Evolutionary conservation across 2,113 vertebrate genomes (phyloP).

Genomic region (Otolemur garnettii): DNA sequence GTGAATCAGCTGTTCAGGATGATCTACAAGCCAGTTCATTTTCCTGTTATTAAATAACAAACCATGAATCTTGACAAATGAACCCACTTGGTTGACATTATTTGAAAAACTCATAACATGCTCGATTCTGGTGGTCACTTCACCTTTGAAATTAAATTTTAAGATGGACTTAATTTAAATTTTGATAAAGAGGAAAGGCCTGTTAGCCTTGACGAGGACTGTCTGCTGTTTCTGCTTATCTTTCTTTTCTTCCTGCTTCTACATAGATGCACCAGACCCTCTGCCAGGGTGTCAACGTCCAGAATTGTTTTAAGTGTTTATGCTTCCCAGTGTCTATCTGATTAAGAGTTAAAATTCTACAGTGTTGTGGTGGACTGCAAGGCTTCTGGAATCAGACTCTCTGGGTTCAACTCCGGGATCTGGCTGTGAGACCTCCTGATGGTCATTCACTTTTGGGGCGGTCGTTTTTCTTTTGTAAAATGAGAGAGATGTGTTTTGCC

Average conservation of each 20-base stretch:
- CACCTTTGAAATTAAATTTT: slow-evolving; percentile 69
- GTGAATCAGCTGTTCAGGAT: slow-evolving; percentile 83
- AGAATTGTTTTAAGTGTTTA: background rate
- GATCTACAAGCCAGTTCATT: slow-evolving; percentile 82
- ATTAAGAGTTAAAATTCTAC: background rate
- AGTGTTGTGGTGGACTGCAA: accelerated
- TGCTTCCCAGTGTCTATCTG: background rate
- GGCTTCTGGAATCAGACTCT: background rate
- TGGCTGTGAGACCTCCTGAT: background rate
- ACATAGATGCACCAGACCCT: background rate
- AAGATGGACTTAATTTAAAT: slow-evolving; percentile 55
- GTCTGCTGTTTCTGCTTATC: background rate
- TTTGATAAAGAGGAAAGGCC: background rate
- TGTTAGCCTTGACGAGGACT: background rate
- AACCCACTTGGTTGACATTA: slow-evolving; percentile 71
- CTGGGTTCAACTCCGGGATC: background rate
- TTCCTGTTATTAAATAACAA: slow-evolving; percentile 81
- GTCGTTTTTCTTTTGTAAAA: slow-evolving; percentile 12
- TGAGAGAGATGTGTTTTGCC: background rate
- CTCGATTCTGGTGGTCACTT: slow-evolving; percentile 69
- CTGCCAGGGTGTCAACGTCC: background rate
- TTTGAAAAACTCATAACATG: slow-evolving; percentile 70
- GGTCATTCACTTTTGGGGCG: background rate
- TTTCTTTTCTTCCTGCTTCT: background rate
- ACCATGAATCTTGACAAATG: slow-evolving; percentile 83